Evolutionary conservation across 1,140 invertebrate species (phyloP), one percentile per base, ranked within the genome.

Genomic region (Thaumetopoea pityocampa): DNA sequence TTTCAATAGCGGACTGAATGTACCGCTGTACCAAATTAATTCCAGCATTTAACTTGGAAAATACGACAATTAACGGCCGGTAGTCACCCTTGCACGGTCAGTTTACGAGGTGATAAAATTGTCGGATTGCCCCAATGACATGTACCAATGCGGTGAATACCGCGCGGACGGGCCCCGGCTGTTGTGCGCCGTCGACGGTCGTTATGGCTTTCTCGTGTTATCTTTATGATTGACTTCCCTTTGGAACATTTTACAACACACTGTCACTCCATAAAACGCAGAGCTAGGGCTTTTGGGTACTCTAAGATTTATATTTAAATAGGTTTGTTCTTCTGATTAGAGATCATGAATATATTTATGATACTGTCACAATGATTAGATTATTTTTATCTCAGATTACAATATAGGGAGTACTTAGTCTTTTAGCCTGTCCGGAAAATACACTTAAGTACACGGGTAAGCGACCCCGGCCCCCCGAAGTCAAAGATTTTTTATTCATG

Each of bases 21-120:
- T 60, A 70, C n/a, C n/a, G n/a, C n/a, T n/a, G n/a, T 61, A 64
- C 57, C 51, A 53, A 61, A 61, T 68, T 58, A 63, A 66, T 64
- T 54, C 38, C 34, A 36, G 42, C 45, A 54, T 65, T 66, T 58
- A 53, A 51, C 46, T 24, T 14, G 40, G 50, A 59, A n/a, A 60
- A 60, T 53, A 59, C 43, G 44, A 48, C 50, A 55, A 66, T 66
- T 68, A 61, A 60, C 53, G 33, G 23, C 17, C 33, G 34, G 44
- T 45, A 52, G 30, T 40, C 27, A 32, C 34, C 33, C 32, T 17
- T 17, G 35, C 23, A 19, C 14, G 29, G 48, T 44, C 51, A 42
- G 36, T 70, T 67, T 70, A 70, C 53, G 64, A 57, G 30, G 58
- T 56, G 53, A 67, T 62, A 67, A 65, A 62, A 48, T 52, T 49